Conservation (phyloP, 2,797 vertebrate genomes). For the Odontamblyopus rebecca region DNA sequence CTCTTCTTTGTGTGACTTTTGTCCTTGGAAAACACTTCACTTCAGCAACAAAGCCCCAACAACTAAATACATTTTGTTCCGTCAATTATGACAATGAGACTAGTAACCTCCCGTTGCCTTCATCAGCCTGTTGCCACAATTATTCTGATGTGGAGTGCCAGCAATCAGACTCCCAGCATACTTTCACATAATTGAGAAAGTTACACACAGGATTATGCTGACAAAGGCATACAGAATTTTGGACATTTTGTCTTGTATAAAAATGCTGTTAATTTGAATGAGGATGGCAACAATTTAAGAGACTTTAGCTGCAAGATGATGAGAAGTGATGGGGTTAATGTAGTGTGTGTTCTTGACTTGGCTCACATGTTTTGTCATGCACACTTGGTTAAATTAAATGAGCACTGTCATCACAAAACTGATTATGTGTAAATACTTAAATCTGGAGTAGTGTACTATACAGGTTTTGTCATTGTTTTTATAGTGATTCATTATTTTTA, state of each 20-base stretch:
- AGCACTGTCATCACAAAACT: conserved; percentile 16
- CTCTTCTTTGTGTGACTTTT: not conserved
- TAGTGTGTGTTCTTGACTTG: not conserved
- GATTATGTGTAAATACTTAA: not conserved
- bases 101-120: conserved; percentile 5
- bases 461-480: not conserved
- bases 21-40: not conserved
- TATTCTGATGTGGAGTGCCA: conserved; percentile 10
- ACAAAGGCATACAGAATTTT: not conserved
- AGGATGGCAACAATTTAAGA: conserved; percentile 6
- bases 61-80: not conserved
- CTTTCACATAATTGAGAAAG: not conserved
- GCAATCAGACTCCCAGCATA: conserved; percentile 1
- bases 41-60: not conserved
- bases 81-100: not conserved
- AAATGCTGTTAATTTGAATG: not conserved
- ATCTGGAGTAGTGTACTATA: not conserved
- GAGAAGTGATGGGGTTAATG: conserved; percentile 19
- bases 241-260: not conserved
- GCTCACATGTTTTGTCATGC: conserved; percentile 1
- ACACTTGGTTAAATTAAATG: conserved; percentile 12
- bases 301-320: not conserved
- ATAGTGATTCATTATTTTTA: too few relatives aligned
- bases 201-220: not conserved
- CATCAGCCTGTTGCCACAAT: conserved; percentile 13